Base-by-base conservation (phyloP, 1,140 invertebrate species). In the Reticulitermes speratus region DNA sequence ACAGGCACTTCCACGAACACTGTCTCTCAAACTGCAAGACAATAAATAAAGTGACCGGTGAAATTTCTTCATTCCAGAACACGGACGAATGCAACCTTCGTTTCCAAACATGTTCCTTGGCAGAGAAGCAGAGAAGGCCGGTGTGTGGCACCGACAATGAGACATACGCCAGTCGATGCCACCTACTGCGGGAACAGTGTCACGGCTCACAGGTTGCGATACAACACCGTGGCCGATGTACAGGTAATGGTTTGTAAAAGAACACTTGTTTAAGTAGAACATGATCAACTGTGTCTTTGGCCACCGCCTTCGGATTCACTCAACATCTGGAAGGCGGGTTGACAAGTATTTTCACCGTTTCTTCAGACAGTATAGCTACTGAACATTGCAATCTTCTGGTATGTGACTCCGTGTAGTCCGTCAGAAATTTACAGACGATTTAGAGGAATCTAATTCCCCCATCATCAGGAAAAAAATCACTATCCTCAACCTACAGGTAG, bases 141-240 rank as follows among this genome's bases (percentile, higher is more conserved):
- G 95, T 97, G 52, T 97, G 96, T 89, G 96, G 96, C 86, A 95
- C 96, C 44, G 96, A 97, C 89, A 95, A 95, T 19, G 91, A 94
- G 84, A 97, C 95, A 69, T 97, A 97, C 92, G 92, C 94, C 23
- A 95, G 94, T 86, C 92, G 94, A 87, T 97, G 97, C 91, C 94
- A 95, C 86, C 92, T 97, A 84, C 92, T 95, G 88, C 93, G 94
- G 87, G 95, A 94, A 75, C 95, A 96, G 89, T 97, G 96, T 90
- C 93, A 94, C 88, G 94, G 94, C 2, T 93, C 94, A 87, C 92
- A 93, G 45, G 92, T 96, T 30, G 93, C 94, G 44, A 91, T 96
- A 82, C 95, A 95, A 87, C 94, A 96, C 89, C 92, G 92, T 85
- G 96, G 96, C 30, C 93, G 93, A 59, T 97, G 96, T 90, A 92